Evolutionary conservation across 2,888 invertebrate genomes (phyloP), one percentile per base, ranked within the genome.

Genomic region (Dione juno): DNA sequence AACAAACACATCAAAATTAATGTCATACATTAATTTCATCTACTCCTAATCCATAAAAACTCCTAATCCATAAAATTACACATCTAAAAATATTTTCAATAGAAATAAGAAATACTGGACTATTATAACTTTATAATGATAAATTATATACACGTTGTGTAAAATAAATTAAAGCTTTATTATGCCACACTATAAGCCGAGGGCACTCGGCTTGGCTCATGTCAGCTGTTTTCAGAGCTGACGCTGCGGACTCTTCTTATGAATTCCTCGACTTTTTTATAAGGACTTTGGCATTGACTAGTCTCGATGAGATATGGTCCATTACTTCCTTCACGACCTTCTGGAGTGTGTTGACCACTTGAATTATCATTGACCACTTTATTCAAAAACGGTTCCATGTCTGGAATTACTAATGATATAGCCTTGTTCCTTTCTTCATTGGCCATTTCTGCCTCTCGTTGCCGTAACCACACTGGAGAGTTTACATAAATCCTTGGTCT

Each of bases 381-480:
- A 50, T 86, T 83, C 43, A 92, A 75, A 80, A 92, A 92, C 0
- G 93, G 93, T 73, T 92, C 92, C 41, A 84, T 82, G 67, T 93
- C 92, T n/a, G 84, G 81, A 11, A 80, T 81, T 1, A 79, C 78
- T 0, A 84, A 81, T 14, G 78, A 45, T 16, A 45, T 41, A 19
- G 81, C 80, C 1, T 79, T 82, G 67, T 78, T 84, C 45, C 78
- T 84, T 21, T 83, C 85, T 40, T 88, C 87, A 13, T 77, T 78
- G 5, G 81, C 83, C 28, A 80, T 77, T 74, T 89, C 90, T 1
- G 85, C 86, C 72, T 90, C 90, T 71, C 80, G 87, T 80, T 95
- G 94, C 0, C 94, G 88, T 61, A 94, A 79, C 95, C 95, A 95
- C 21, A 95, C 90, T 0, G 95, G 95, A 3, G 95, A 95, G 79